These are phyloP conservation scores for Galaxias olidus DNA, from an alignment of 2,797 vertebrate species.

Conservation along the genomic window DNA sequence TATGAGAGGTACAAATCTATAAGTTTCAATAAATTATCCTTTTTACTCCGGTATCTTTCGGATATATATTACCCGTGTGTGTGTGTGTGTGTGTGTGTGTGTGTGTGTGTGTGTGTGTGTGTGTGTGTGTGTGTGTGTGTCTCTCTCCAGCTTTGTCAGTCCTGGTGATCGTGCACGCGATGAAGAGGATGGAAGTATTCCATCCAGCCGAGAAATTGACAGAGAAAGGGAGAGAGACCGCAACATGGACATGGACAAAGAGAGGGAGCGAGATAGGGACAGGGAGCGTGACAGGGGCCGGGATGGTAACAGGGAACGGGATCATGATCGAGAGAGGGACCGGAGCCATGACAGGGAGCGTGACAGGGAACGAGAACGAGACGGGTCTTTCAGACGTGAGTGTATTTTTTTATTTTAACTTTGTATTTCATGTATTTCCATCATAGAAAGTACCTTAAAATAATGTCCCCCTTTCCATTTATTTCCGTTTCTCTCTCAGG, in stretches of 20 bases:
- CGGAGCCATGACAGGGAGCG: slow-evolving; percentile 28
- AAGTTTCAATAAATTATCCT: slow-evolving; percentile 2
- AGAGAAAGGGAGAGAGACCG: slow-evolving; percentile 51
- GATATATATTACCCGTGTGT: not conserved
- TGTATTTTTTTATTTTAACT: not conserved
- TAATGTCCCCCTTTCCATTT: not conserved
- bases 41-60: not conserved
- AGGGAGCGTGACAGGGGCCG: slow-evolving; percentile 37
- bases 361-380: slow-evolving; percentile 50
- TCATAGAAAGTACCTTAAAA: not conserved
- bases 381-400: slow-evolving; percentile 78
- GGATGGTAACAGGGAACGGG: slow-evolving; percentile 46
- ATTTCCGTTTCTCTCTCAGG: slow-evolving; percentile 59
- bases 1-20: slow-evolving; percentile 84
- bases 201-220: slow-evolving; percentile 51
- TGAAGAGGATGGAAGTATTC: slow-evolving; percentile 55
- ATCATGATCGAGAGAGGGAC: slow-evolving; percentile 54
- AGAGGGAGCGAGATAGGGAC: slow-evolving; percentile 39
- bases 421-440: not conserved
- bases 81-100: not conserved
- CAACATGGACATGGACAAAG: slow-evolving; percentile 54
- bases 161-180: slow-evolving; percentile 82
- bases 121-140: not conserved
- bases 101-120: not conserved
- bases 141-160: slow-evolving; percentile 81